A percentile compares a stretch with the other conserved stretches of the same genome.
Conservation (phyloP, 2,888 invertebrate genomes). For the Tridacna crocea region DNA sequence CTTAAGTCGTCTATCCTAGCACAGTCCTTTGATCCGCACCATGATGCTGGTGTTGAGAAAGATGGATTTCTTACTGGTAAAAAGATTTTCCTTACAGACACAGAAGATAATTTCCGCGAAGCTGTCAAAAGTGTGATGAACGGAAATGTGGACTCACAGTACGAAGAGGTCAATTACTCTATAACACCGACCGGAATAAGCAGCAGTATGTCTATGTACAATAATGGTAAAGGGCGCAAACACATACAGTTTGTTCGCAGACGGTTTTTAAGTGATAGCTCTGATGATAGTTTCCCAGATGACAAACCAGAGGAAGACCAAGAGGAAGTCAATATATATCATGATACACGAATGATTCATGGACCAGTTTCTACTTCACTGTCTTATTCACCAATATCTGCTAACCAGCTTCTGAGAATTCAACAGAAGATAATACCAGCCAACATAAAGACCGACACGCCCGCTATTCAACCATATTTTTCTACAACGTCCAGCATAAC, state of each 20-base stretch:
- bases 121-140: constrained; percentile 23
- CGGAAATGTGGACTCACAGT: background rate
- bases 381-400: constrained; percentile 48
- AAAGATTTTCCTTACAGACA: constrained; percentile 4
- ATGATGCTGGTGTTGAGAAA: background rate
- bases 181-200: constrained; percentile 4
- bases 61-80: constrained; percentile 10
- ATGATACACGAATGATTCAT: constrained; percentile 31
- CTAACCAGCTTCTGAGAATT: constrained; percentile 47
- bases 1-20: background rate
- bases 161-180: constrained; percentile 9
- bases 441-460: constrained; percentile 22
- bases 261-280: constrained; percentile 11
- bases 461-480: constrained; percentile 30
- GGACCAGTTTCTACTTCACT: constrained; percentile 24
- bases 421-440: constrained; percentile 57
- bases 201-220: background rate
- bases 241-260: constrained; percentile 11
- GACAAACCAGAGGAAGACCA: constrained; percentile 3
- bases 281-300: constrained; percentile 5
- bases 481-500: constrained; percentile 30
- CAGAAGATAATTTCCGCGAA: constrained; percentile 6
- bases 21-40: background rate
- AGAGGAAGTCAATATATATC: background rate
- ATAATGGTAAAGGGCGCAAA: background rate